Evolutionary conservation across 2,113 vertebrate genomes (phyloP), one percentile per base, ranked within the genome.

Genomic region (Bambusicola thoracicus): DNA sequence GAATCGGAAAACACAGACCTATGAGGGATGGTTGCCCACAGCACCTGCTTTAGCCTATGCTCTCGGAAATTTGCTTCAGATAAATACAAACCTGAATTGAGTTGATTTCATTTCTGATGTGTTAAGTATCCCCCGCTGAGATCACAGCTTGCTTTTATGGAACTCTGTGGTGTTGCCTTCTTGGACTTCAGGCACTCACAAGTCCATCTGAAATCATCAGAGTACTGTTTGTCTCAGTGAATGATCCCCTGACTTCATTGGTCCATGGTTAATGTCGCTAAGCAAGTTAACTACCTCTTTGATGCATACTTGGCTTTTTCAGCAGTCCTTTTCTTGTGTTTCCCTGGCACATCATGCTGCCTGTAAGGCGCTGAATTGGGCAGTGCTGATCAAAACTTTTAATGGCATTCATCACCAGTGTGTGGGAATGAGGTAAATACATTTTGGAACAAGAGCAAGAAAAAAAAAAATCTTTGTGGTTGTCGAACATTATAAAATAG

Each of bases 361-460:
- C 85, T 88, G 65, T 85, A 96, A 91, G 95, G 90, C 73, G 78
- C 88, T 49, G 43, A 76, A 73, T 74, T 81, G 85, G 90, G 55
- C 80, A 90, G 1, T 86, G 51, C 76, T 79, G 85, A 77, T 89
- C 83, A 53, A 44, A 69, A 44, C 58, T 82, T 38, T 91, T 87
- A 73, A 38, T 24, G 30, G n/a, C 59, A 43, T 95, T 91, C 74
- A 44, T 91, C 87, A 91, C 32, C 43, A 79, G 66, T 75, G 11
- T 94, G 84, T 95, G 75, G 67, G 70, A 76, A 46, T 67, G 69
- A 79, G 77, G 59, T 77, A 87, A 82, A 95, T 87, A 17, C 10
- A 14, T 70, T 92, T 79, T 95, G 94, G 81, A 94, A 89, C 55
- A 73, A 86, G 83, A 94, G 92, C 89, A 93, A n/a, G n/a, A n/a